phyloP scores from a whole-genome alignment of 2,113 vertebrate genomes.

The Tupaia tana region DNA sequence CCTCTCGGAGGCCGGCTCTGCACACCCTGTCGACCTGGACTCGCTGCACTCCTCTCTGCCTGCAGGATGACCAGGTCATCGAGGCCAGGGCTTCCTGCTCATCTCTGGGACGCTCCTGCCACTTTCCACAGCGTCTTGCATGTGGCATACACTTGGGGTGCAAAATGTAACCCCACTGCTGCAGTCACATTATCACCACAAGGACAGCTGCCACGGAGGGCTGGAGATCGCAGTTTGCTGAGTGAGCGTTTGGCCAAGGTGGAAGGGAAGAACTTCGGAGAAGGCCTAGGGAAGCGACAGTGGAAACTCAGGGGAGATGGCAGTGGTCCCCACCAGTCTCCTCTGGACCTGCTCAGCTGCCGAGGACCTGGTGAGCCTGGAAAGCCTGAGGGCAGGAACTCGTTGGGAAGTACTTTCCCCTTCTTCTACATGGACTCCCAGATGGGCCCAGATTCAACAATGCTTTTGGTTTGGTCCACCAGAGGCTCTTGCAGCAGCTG shows the following conservation, averaged over 20 bases:
- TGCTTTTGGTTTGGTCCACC: background rate
- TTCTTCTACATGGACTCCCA: background rate
- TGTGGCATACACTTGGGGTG: background rate
- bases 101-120: background rate
- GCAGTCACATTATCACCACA: fast-evolving
- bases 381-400: background rate
- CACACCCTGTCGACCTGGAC: background rate
- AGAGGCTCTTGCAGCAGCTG: background rate
- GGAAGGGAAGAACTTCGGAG: background rate
- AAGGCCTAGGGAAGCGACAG: background rate
- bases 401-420: background rate
- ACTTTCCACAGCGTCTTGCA: background rate
- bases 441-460: background rate
- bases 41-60: background rate
- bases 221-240: background rate
- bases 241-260: background rate
- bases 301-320: background rate
- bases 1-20: background rate
- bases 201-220: background rate
- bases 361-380: background rate
- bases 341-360: background rate
- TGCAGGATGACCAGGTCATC: background rate
- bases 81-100: background rate
- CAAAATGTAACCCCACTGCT: background rate
- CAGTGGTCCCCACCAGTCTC: too few relatives aligned